Percentiles rank a stretch among this genome's conserved stretches.
Evolutionary conservation across 2,113 vertebrate species (phyloP).

Genomic region (Lethenteron reissneri): DNA sequence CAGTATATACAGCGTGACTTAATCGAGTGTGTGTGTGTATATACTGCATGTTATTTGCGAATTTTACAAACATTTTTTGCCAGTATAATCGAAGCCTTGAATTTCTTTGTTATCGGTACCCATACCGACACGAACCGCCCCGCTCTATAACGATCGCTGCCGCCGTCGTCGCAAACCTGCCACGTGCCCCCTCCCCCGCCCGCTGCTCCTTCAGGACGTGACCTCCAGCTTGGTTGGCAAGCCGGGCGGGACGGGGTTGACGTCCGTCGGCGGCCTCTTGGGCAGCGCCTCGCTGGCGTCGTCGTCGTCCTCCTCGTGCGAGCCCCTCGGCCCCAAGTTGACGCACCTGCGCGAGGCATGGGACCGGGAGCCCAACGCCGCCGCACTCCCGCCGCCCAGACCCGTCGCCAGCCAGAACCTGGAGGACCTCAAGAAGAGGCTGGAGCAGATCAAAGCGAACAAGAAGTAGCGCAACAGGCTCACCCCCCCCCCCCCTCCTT

Average conservation of each 20-base stretch:
- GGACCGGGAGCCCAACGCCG: not conserved
- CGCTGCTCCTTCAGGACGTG: not conserved
- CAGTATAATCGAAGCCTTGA: too few species aligned
- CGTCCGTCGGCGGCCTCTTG: not conserved
- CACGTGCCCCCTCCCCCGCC: too few species aligned
- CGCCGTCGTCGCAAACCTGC: too few species aligned
- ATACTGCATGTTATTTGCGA: too few species aligned
- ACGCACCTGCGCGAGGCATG: not conserved
- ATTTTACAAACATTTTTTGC: too few species aligned
- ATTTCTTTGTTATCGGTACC: too few species aligned
- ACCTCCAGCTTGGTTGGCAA: not conserved
- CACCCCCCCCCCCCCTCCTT: too few species aligned
- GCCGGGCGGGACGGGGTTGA: not conserved
- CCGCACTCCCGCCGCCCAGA: not conserved
- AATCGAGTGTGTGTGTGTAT: too few species aligned
- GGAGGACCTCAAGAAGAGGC: not conserved
- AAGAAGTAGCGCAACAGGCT: not conserved
- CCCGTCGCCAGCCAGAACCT: not conserved
- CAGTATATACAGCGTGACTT: too few species aligned
- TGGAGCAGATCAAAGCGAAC: slow-evolving; percentile 3
- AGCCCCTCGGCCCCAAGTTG: not conserved
- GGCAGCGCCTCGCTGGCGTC: not conserved
- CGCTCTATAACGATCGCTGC: too few species aligned
- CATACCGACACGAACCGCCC: too few species aligned
- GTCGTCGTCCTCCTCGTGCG: not conserved